These are phyloP conservation scores for Microtus richardsoni DNA, from an alignment of 2,113 vertebrate genomes.

Conservation along the genomic window DNA sequence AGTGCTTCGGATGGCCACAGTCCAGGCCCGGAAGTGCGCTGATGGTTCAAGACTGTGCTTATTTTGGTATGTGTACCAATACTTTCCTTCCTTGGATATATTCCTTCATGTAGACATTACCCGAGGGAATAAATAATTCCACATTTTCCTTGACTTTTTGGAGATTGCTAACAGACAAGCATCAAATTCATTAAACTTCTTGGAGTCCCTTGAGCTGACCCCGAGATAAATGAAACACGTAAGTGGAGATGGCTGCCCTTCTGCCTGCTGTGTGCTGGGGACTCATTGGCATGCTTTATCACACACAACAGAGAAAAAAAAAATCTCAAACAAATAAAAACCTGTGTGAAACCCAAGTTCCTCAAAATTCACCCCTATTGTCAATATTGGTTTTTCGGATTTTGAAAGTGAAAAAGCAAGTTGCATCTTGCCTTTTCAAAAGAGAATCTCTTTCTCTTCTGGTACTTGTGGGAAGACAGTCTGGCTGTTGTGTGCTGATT, in stretches of 20 bases:
- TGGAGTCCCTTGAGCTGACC: neutral
- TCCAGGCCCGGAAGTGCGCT: neutral
- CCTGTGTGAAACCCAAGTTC: neutral
- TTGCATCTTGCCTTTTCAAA: constrained; percentile 50
- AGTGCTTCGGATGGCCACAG: neutral
- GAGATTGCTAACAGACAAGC: neutral
- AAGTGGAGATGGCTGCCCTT: neutral
- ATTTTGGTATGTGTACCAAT: neutral
- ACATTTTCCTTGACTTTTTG: neutral
- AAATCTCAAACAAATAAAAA: neutral
- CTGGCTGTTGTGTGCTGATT: constrained; percentile 70
- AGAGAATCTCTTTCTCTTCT: neutral
- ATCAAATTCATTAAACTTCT: neutral
- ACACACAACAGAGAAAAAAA: neutral
- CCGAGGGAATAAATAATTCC: neutral
- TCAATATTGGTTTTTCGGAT: constrained; percentile 38
- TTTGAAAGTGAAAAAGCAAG: constrained; percentile 52
- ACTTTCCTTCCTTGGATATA: neutral
- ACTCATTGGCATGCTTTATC: neutral
- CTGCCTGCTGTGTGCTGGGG: neutral
- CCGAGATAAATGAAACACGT: neutral
- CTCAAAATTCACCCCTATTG: neutral
- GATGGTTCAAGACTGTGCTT: neutral
- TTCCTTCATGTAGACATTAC: neutral
- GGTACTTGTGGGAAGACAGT: constrained; percentile 77